phyloP scores from a whole-genome alignment of 1,140 invertebrate species.

The Achroia grisella region DNA sequence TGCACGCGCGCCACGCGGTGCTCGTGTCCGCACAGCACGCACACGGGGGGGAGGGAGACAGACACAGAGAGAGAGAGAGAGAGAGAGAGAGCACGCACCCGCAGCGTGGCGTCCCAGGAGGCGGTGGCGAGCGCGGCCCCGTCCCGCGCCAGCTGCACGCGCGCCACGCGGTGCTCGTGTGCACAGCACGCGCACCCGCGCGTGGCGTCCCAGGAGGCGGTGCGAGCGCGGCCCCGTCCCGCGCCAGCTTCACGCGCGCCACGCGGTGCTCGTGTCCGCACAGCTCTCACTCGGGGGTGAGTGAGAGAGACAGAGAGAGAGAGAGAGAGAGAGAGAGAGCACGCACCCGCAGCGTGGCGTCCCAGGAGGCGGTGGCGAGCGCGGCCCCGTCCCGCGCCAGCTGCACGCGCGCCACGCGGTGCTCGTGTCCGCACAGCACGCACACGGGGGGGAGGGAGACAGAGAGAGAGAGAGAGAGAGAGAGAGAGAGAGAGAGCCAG shows the following conservation, averaged over 20 bases:
- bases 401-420: constrained; percentile 92
- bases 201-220: constrained; percentile 99
- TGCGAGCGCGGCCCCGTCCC: constrained; percentile 98
- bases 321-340: too few species aligned
- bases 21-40: constrained; percentile 96
- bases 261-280: constrained; percentile 93
- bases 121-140: constrained; percentile 98
- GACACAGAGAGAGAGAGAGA: too few species aligned
- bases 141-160: constrained; percentile 96
- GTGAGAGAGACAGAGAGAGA: too few species aligned
- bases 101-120: constrained; percentile 97
- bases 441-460: too few species aligned
- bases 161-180: constrained; percentile 98
- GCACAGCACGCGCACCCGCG: constrained; percentile 98
- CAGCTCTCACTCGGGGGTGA: too few species aligned
- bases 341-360: too few species aligned
- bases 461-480: too few species aligned
- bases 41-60: too few species aligned
- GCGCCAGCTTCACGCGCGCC: constrained; percentile 95
- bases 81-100: constrained; percentile 75
- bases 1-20: constrained; percentile 96
- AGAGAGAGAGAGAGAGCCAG: too few species aligned
- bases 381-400: constrained; percentile 99
- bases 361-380: constrained; percentile 99
- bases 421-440: too few species aligned